phyloP scores from a whole-genome alignment of 2,113 vertebrate genomes.

The Brachyistius frenatus region DNA sequence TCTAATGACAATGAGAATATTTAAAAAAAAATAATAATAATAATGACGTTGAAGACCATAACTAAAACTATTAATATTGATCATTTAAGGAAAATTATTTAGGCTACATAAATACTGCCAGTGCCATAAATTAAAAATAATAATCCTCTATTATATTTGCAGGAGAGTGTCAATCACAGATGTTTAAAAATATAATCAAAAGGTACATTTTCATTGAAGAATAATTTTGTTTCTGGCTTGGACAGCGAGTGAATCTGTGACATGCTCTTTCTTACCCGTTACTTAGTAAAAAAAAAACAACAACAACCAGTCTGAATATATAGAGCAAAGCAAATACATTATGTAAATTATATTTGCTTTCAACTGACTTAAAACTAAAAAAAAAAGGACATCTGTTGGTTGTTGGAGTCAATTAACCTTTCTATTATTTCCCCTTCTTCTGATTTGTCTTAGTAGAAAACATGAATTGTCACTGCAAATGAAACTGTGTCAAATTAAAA shows the following conservation, averaged over 20 bases:
- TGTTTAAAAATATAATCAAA: neutral
- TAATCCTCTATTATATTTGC: too few relatives aligned
- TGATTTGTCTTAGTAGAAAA: slow-evolving; percentile 40
- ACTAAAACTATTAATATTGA: too few relatives aligned
- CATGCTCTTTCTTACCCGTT: too few relatives aligned
- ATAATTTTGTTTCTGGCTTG: neutral
- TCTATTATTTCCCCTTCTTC: neutral
- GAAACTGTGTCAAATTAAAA: slow-evolving; percentile 70
- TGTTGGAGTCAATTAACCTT: slow-evolving; percentile 20
- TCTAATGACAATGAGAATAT: neutral
- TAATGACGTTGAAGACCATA: neutral
- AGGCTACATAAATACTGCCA: too few relatives aligned
- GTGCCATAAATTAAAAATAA: neutral
- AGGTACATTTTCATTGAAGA: neutral
- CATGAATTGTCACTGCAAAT: slow-evolving; percentile 57
- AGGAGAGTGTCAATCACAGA: neutral
- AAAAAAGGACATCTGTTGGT: neutral
- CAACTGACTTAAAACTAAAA: slow-evolving; percentile 14
- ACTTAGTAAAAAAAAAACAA: too few relatives aligned
- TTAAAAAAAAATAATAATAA: too few relatives aligned
- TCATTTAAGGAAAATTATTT: too few relatives aligned
- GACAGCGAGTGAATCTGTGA: neutral
- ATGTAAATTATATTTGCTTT: neutral
- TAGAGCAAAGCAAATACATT: neutral
- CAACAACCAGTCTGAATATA: neutral